These are phyloP conservation scores for Pyrrhosoma nymphula DNA, from an alignment of 2,888 invertebrate genomes.

Conservation along the genomic window DNA sequence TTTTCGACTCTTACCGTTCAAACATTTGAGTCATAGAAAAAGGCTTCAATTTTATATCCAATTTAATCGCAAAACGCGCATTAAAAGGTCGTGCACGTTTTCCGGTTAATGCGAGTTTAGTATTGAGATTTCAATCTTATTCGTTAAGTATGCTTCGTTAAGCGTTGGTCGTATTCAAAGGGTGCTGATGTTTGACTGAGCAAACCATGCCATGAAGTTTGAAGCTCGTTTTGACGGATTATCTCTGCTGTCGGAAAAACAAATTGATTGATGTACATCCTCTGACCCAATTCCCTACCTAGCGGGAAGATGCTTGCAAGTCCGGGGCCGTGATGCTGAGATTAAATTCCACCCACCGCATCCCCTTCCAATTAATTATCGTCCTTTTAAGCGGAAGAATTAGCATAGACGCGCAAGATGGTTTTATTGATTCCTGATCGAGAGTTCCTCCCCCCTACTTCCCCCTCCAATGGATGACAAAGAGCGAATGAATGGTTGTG, in stretches of 20 bases:
- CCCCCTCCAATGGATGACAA: background rate
- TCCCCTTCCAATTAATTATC: constrained; percentile 5
- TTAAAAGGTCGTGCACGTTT: too few species aligned
- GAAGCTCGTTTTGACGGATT: background rate
- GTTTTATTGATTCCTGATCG: background rate
- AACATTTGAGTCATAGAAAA: too few species aligned
- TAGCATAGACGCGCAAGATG: background rate
- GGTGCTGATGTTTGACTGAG: too few species aligned
- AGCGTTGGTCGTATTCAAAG: too few species aligned
- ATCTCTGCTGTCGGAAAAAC: background rate
- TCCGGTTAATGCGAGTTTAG: too few species aligned
- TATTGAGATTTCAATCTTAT: too few species aligned
- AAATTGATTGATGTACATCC: background rate
- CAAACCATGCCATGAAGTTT: background rate
- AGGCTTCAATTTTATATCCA: too few species aligned
- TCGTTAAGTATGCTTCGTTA: too few species aligned
- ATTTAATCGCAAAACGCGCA: too few species aligned
- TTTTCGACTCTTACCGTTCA: too few species aligned
- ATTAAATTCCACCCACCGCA: background rate
- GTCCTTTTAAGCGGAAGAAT: background rate
- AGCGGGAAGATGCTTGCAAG: background rate
- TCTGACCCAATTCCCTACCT: background rate
- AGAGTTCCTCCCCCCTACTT: background rate
- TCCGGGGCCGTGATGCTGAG: background rate
- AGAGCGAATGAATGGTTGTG: background rate